Conservation (phyloP, 2,797 vertebrate species). For the Onychomys leucogaster region DNA sequence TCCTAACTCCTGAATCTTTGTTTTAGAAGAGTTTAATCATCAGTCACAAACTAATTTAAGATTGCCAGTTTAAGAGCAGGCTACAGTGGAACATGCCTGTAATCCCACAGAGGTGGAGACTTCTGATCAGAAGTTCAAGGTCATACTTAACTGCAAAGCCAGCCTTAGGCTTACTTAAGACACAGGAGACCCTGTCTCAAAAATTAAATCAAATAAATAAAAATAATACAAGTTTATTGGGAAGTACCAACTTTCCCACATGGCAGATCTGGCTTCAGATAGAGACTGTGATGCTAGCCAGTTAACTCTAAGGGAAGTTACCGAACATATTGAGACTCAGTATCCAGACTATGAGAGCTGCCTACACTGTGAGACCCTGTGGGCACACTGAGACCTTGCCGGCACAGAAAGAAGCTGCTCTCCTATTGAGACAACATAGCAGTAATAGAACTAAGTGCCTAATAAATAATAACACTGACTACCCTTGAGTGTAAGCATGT, state of each 20-base stretch:
- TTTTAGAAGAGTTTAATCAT: conserved; percentile 55
- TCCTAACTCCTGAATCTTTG: conserved; percentile 17
- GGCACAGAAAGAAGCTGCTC: background rate
- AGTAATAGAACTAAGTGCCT: background rate
- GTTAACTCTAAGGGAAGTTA: background rate
- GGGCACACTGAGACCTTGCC: no score
- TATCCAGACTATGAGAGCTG: background rate
- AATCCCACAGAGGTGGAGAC: background rate
- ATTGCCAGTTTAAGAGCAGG: background rate
- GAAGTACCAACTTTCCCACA: conserved; percentile 1
- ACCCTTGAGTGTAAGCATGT: background rate
- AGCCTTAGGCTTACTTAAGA: background rate
- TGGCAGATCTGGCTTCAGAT: conserved; percentile 33
- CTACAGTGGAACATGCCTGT: background rate
- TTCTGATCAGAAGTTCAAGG: background rate
- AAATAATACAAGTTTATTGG: background rate
- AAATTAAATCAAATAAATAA: background rate
- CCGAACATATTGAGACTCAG: background rate
- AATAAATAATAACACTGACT: conserved; percentile 15
- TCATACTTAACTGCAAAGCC: background rate
- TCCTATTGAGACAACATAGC: background rate
- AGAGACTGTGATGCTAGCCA: background rate
- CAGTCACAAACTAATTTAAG: conserved; percentile 25
- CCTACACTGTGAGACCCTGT: background rate
- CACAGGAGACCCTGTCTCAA: background rate